These are phyloP conservation scores for Tricholauxania praeusta DNA, from an alignment of 2,888 invertebrate species.

Conservation along the genomic window DNA sequence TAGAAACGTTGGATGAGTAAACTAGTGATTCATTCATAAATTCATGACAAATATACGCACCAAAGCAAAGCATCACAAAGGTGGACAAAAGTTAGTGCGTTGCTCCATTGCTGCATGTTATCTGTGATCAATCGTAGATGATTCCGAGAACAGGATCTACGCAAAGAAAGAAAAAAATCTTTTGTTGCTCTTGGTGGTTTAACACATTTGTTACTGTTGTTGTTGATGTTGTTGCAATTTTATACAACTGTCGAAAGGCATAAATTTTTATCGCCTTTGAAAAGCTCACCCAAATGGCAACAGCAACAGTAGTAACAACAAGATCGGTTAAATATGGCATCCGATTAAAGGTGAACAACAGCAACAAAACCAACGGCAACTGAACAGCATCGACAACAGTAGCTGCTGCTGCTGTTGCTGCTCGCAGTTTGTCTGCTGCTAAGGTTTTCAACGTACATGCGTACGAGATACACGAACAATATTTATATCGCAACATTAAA, in stretches of 20 bases:
- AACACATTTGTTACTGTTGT: too few species aligned
- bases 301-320: conserved; percentile 34
- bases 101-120: too few species aligned
- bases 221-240: conserved; percentile 3
- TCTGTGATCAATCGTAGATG: too few species aligned
- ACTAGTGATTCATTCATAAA: too few species aligned
- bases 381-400: conserved; percentile 24
- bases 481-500: conserved; percentile 47
- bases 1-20: too few species aligned
- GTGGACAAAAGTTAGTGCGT: too few species aligned
- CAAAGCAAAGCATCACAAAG: too few species aligned
- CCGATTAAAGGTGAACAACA: conserved; percentile 33
- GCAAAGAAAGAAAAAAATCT: too few species aligned
- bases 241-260: conserved; percentile 55
- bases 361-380: conserved; percentile 28
- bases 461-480: conserved; percentile 23
- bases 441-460: conserved; percentile 10
- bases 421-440: neutral
- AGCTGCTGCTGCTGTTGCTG: conserved; percentile 41
- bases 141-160: too few species aligned
- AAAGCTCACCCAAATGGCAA: conserved; percentile 40
- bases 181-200: too few species aligned
- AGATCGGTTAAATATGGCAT: conserved; percentile 21
- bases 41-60: too few species aligned
- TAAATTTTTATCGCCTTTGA: conserved; percentile 55